These are phyloP conservation scores for Epinotia bilunana DNA, from an alignment of 2,888 invertebrate species.

Conservation along the genomic window DNA sequence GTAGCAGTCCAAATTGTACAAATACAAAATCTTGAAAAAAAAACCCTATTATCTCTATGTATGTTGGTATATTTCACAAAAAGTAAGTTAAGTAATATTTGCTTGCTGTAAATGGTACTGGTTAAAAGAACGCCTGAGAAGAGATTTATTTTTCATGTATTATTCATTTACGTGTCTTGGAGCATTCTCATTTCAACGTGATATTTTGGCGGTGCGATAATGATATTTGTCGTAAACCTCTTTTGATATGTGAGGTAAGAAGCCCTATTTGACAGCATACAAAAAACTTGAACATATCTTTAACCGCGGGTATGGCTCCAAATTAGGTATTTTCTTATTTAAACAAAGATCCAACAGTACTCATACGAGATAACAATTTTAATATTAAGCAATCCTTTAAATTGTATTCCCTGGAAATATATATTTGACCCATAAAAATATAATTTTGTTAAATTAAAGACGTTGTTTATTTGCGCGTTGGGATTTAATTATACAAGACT, in stretches of 20 bases:
- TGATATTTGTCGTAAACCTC: slow-evolving; percentile 71
- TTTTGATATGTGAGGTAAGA: slow-evolving; percentile 48
- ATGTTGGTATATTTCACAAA: slow-evolving; percentile 9
- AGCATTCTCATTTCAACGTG: slow-evolving; percentile 77
- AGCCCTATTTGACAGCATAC: slow-evolving; percentile 30
- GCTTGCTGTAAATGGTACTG: slow-evolving; percentile 70
- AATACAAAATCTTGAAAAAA: background rate
- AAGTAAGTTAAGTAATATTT: slow-evolving; percentile 64
- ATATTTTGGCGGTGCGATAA: slow-evolving; percentile 75
- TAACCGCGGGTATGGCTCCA: background rate
- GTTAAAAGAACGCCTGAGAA: slow-evolving; percentile 66
- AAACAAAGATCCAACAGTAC: background rate
- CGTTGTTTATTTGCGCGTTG: slow-evolving; percentile 44
- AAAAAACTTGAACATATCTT: background rate
- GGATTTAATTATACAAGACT: slow-evolving; percentile 45
- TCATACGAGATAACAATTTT: slow-evolving; percentile 14
- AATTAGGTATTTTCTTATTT: background rate
- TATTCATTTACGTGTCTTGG: slow-evolving; percentile 79
- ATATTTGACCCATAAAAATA: slow-evolving; percentile 26
- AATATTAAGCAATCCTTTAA: slow-evolving; percentile 19
- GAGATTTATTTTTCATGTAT: slow-evolving; percentile 82
- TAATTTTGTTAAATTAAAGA: slow-evolving; percentile 45
- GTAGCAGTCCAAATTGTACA: background rate
- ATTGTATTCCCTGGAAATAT: slow-evolving; percentile 23
- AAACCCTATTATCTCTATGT: background rate